These are phyloP conservation scores for Elgaria multicarinata DNA, from an alignment of 2,113 vertebrate species.

Conservation along the genomic window DNA sequence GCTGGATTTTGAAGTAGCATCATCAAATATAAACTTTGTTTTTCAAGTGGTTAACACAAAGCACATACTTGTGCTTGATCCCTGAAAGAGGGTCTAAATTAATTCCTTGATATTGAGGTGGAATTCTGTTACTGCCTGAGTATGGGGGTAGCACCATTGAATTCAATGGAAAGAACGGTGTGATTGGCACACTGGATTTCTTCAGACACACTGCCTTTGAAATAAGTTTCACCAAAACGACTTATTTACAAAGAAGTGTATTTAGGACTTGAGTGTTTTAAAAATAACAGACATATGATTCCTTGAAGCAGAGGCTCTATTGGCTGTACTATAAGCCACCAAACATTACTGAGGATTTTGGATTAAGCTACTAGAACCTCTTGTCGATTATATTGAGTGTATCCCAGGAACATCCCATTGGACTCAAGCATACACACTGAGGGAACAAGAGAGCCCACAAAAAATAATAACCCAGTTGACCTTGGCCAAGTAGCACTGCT, in stretches of 20 bases:
- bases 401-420: conserved; percentile 34
- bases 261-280: not conserved
- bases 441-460: conserved; percentile 34
- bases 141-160: conserved; percentile 6
- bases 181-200: too few relatives aligned
- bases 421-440: conserved; percentile 32
- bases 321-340: conserved; percentile 6
- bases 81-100: not conserved
- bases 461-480: conserved; percentile 46
- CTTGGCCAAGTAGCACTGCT: conserved; percentile 33
- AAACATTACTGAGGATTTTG: conserved; percentile 47
- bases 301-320: not conserved
- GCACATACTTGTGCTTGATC: not conserved
- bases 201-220: not conserved
- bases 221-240: not conserved
- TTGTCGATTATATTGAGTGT: conserved; percentile 29
- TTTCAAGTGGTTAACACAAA: not conserved
- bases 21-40: not conserved
- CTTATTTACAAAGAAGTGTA: not conserved
- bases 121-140: conserved; percentile 3
- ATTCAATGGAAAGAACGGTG: conserved; percentile 9
- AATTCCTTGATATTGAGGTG: not conserved
- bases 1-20: not conserved
- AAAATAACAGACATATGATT: not conserved
- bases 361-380: conserved; percentile 31